A percentile compares a stretch with the other conserved stretches of the same genome.
These are phyloP conservation scores for Boulengeromyrus knoepffleri DNA, from an alignment of 2,113 vertebrate genomes.

Conservation along the genomic window DNA sequence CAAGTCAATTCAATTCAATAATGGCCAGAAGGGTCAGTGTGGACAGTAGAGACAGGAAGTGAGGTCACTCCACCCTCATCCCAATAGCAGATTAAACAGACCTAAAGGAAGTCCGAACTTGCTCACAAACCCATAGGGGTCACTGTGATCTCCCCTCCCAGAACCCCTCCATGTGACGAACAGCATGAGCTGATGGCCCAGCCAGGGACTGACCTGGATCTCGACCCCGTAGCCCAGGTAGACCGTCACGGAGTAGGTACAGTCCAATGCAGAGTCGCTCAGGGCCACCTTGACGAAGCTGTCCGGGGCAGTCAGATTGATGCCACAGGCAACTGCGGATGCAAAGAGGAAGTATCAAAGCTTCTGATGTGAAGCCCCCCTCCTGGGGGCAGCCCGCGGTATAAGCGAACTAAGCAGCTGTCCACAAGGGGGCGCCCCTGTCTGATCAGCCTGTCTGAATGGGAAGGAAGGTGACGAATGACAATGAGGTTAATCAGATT, in stretches of 20 bases:
- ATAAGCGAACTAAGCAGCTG: neutral
- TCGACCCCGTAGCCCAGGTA: conserved; percentile 93
- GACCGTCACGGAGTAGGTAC: conserved; percentile 82
- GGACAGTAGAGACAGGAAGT: neutral
- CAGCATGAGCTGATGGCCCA: no score
- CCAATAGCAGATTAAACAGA: neutral
- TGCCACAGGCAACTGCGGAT: conserved; percentile 73
- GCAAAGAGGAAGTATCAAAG: conserved; percentile 10
- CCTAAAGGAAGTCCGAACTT: neutral
- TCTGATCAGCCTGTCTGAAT: neutral
- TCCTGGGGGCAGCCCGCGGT: neutral
- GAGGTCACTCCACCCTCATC: neutral
- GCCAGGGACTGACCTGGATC: conserved; percentile 75
- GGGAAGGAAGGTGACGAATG: neutral
- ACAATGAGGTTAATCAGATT: neutral
- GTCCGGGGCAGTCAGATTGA: conserved; percentile 82
- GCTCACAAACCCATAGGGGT: neutral
- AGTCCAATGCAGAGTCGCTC: conserved; percentile 68
- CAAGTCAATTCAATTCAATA: neutral
- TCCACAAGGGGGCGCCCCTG: neutral
- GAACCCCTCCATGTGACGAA: neutral
- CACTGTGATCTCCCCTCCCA: neutral
- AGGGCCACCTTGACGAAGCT: conserved; percentile 75
- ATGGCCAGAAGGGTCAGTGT: neutral
- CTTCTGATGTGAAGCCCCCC: neutral